Conservation (phyloP, 2,797 vertebrate species). For the Onychomys leucogaster region DNA sequence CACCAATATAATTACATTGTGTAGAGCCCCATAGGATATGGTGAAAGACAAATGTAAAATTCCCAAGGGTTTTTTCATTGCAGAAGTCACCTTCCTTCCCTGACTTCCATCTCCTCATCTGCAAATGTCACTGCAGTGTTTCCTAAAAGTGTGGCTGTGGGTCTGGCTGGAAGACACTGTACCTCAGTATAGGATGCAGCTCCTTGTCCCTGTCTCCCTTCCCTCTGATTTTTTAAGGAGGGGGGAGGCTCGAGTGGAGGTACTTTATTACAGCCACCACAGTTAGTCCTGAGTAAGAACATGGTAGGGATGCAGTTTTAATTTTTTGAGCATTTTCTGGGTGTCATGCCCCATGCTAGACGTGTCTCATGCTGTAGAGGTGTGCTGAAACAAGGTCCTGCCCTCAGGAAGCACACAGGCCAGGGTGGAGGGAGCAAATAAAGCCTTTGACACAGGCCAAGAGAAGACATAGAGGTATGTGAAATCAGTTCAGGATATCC, state of each 20-base stretch:
- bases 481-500: background rate
- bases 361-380: too few species aligned
- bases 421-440: background rate
- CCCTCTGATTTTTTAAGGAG: background rate
- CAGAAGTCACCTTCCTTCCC: background rate
- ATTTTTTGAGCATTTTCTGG: background rate
- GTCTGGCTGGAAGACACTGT: background rate
- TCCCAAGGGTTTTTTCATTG: background rate
- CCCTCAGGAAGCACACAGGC: background rate
- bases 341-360: background rate
- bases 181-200: background rate
- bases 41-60: background rate
- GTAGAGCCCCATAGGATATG: background rate
- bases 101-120: background rate
- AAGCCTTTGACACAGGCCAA: background rate
- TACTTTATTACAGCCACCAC: background rate
- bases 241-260: rapidly evolving
- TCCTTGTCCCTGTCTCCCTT: rapidly evolving
- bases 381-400: background rate
- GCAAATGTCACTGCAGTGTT: background rate
- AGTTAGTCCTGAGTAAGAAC: background rate
- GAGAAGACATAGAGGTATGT: rapidly evolving
- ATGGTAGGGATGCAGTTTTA: background rate
- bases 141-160: background rate
- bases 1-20: slow-evolving; percentile 11